phyloP scores from a whole-genome alignment of 1,140 invertebrate genomes.

The Drosophila arawakana region DNA sequence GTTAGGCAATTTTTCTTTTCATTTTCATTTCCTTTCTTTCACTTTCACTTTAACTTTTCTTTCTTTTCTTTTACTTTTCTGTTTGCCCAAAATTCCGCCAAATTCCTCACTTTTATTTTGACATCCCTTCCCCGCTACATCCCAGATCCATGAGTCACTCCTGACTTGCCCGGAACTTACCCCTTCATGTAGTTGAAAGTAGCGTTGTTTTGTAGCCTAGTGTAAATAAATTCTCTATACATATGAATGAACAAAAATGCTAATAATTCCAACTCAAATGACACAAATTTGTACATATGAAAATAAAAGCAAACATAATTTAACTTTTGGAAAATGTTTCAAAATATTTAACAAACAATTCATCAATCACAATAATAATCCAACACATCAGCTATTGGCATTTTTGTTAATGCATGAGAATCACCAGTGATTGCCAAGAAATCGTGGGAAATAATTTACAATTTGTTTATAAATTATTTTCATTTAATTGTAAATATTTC shows the following conservation, averaged over 20 bases:
- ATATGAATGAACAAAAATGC: conserved; percentile 76
- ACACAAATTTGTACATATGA: conserved; percentile 57
- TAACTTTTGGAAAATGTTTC: not conserved
- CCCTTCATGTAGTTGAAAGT: conserved; percentile 84
- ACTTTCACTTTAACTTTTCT: conserved; percentile 39
- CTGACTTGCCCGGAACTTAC: conserved; percentile 86
- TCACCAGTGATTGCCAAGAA: conserved; percentile 35
- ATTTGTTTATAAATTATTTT: conserved; percentile 29
- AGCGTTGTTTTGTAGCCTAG: conserved; percentile 76
- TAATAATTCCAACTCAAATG: conserved; percentile 60
- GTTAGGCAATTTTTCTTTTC: conserved; percentile 65
- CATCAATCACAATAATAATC: conserved; percentile 38
- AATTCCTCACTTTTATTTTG: conserved; percentile 47
- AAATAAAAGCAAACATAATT: conserved; percentile 27
- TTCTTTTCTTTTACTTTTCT: conserved; percentile 38
- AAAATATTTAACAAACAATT: conserved; percentile 23
- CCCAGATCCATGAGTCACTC: conserved; percentile 85
- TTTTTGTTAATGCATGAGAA: conserved; percentile 74
- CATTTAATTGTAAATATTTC: conserved; percentile 14
- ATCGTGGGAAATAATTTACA: conserved; percentile 35
- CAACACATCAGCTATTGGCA: conserved; percentile 62
- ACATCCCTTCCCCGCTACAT: conserved; percentile 59
- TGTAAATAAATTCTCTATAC: conserved; percentile 68
- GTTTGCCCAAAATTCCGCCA: conserved; percentile 19
- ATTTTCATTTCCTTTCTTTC: conserved; percentile 38